Evolutionary conservation across 2,888 invertebrate species (phyloP).

Genomic region (Rhaphigaster nebulosa): DNA sequence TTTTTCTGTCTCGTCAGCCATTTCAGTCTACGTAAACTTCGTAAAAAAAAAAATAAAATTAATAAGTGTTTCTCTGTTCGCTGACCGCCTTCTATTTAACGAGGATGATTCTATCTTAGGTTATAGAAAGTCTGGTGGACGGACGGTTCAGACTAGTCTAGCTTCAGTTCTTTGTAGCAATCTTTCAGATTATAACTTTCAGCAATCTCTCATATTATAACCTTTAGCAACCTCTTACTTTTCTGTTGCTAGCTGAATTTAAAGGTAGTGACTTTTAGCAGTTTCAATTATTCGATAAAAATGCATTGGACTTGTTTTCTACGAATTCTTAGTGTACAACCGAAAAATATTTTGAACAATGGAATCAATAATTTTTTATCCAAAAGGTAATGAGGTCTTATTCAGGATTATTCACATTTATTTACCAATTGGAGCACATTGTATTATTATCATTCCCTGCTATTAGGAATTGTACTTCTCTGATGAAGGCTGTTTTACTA

Average conservation of each 20-base stretch:
- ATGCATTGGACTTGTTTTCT: conserved; percentile 34
- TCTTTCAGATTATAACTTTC: not conserved
- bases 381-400: not conserved
- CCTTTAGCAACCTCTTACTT: not conserved
- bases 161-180: not conserved
- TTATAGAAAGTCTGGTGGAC: too few relatives aligned
- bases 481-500: conserved; percentile 69
- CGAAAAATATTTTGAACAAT: conserved; percentile 17
- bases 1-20: too few relatives aligned
- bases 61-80: too few relatives aligned
- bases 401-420: not conserved
- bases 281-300: not conserved
- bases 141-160: too few relatives aligned
- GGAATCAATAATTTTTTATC: not conserved
- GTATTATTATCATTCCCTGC: not conserved
- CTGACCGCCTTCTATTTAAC: too few relatives aligned
- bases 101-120: too few relatives aligned
- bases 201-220: not conserved
- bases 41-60: too few relatives aligned
- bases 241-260: not conserved
- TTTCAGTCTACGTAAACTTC: too few relatives aligned
- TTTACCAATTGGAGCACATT: not conserved
- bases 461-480: conserved; percentile 44
- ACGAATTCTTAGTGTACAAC: conserved; percentile 21
- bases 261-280: not conserved